A percentile compares a stretch with the other conserved stretches of the same genome.
Evolutionary conservation across 2,797 vertebrate genomes (phyloP).

Genomic region (Cynodonichthys magdalenae): DNA sequence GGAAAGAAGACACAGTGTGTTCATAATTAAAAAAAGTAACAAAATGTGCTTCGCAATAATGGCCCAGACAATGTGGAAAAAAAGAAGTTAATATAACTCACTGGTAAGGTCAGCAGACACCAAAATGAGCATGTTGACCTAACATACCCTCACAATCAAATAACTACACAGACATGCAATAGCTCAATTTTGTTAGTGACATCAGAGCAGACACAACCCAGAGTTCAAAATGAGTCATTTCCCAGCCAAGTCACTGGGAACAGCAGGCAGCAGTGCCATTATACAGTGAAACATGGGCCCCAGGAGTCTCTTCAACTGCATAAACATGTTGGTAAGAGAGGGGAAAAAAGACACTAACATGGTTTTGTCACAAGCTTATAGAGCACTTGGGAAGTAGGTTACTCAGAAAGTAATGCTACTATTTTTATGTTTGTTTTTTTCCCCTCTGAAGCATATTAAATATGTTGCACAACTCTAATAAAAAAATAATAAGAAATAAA

Average conservation of each 20-base stretch:
- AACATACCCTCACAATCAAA: slow-evolving; percentile 36
- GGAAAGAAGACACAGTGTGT: not conserved
- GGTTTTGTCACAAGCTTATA: slow-evolving; percentile 25
- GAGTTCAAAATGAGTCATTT: slow-evolving; percentile 50
- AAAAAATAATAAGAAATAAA: no score
- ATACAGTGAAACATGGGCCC: slow-evolving; percentile 43
- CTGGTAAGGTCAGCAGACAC: slow-evolving; percentile 44
- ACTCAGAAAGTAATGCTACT: not conserved
- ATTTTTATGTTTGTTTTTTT: no score
- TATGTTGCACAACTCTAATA: no score
- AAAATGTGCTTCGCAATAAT: slow-evolving; percentile 16
- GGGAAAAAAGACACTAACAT: slow-evolving; percentile 19
- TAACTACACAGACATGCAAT: slow-evolving; percentile 30
- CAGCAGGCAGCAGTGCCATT: slow-evolving; percentile 45
- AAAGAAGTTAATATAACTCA: slow-evolving; percentile 24
- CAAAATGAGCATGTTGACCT: slow-evolving; percentile 34
- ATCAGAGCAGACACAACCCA: slow-evolving; percentile 17
- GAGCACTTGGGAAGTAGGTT: not conserved
- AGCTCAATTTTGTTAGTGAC: slow-evolving; percentile 21
- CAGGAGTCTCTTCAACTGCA: slow-evolving; percentile 46
- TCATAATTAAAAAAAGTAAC: not conserved
- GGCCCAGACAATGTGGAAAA: not conserved
- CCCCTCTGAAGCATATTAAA: no score
- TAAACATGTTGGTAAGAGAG: slow-evolving; percentile 41
- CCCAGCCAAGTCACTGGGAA: slow-evolving; percentile 47